These are phyloP conservation scores for Phyllotis vaccarum DNA, from an alignment of 2,797 vertebrate species.

Conservation along the genomic window DNA sequence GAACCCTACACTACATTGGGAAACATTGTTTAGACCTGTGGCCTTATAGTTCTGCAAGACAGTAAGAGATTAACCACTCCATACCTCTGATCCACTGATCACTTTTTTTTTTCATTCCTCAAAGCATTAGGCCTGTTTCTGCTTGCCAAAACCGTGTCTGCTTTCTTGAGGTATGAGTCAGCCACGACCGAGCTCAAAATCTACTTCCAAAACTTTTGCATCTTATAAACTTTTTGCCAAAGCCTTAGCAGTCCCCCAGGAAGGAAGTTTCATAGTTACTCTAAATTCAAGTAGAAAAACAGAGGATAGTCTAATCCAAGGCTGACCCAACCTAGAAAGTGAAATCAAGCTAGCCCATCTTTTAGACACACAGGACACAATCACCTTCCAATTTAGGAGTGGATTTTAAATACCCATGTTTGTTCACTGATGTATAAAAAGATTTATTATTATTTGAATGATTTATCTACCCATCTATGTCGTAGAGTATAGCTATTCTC, in stretches of 20 bases:
- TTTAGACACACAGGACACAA: neutral
- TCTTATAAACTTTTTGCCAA: conserved; percentile 63
- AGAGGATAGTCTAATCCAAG: conserved; percentile 56
- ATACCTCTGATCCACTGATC: conserved; percentile 69
- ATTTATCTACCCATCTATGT: neutral
- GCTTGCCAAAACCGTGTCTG: conserved; percentile 49
- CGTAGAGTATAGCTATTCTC: neutral
- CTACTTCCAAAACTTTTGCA: conserved; percentile 71
- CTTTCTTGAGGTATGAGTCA: conserved; percentile 51
- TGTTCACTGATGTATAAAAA: neutral
- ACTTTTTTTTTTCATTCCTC: conserved; percentile 53
- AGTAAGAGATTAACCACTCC: conserved; percentile 66
- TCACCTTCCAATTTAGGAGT: neutral
- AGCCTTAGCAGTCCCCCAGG: conserved; percentile 7
- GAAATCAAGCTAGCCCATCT: conserved; percentile 48
- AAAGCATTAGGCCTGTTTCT: conserved; percentile 60
- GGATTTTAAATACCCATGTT: neutral
- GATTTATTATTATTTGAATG: neutral
- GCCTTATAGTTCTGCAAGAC: conserved; percentile 61
- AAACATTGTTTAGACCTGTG: neutral
- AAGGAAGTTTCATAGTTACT: conserved; percentile 59
- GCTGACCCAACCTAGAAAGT: neutral
- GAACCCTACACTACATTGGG: conserved; percentile 17
- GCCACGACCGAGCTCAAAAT: conserved; percentile 25
- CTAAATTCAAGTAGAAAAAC: conserved; percentile 37